Base-by-base conservation (phyloP, 1,140 invertebrate species). In the Ostrea denselamellosa region DNA sequence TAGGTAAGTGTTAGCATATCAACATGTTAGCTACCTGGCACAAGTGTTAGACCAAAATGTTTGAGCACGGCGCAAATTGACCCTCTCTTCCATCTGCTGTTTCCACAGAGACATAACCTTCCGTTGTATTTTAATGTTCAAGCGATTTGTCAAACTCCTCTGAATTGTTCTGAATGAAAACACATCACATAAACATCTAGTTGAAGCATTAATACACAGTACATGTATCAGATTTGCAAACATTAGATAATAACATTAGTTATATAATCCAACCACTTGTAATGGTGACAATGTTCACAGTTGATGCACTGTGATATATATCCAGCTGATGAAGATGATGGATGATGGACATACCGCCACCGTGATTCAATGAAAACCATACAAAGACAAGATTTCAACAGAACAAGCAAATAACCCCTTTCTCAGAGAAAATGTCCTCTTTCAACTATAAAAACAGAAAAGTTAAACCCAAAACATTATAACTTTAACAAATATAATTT, bases 11-110 rank as follows among this genome's bases (percentile, higher is more conserved):
- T 44, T 65, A 85, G 54, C 28, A 22, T 85, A 85, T 85, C 58
- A 51, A 62, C 25, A 85, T 62, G 58, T 54, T 81, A 81, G 34
- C 58, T 85, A 89, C 89, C 89, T 89, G 58, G 71, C 89, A 89
- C 89, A 89, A 44, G 86, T 86, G 58, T 89, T 89, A 54, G 89
- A 89, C 89, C 89, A 89, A 83, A 89, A 89, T 8, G 28, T 85
- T 58, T 87, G 85, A 71, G 89, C 89, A 56, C 82, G 86, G 22
- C 85, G 89, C 25, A 89, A 14, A 68, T 89, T 86, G 22, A 89
- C 62, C 71, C 82, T 89, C 9, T 89, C 89, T 71, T 87, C 77
- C 85, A 89, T 85, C 25, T 44, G 58, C 5, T 56, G 56, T 44
- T 62, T 85, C 89, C 89, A 89, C 25, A 71, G 22, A 44, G 52